Conservation (phyloP, 1,140 invertebrate genomes). For the Drosophila setifemur region DNA sequence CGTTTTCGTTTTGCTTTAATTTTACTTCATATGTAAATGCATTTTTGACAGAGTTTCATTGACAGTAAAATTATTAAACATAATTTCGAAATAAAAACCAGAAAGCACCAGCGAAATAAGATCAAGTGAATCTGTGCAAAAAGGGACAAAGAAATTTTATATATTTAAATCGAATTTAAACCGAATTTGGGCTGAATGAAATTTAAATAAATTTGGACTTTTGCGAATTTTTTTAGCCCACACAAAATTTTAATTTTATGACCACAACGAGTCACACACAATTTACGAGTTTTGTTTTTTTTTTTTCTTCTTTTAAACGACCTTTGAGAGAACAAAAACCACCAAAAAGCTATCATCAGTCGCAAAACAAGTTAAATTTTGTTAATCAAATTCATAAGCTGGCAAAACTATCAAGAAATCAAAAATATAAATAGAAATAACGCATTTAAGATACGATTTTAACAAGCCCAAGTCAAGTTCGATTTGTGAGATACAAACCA, state of each 20-base stretch:
- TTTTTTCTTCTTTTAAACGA: constrained; percentile 48
- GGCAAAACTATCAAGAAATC: constrained; percentile 46
- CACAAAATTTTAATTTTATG: constrained; percentile 39
- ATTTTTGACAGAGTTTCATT: constrained; percentile 62
- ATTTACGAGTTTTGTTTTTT: constrained; percentile 17
- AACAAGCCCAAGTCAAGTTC: constrained; percentile 45
- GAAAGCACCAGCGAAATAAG: constrained; percentile 1
- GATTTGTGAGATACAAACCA: constrained; percentile 10
- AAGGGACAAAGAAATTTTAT: constrained; percentile 34
- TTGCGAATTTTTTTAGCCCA: constrained; percentile 27
- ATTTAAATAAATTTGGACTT: constrained; percentile 36
- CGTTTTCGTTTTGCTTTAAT: constrained; percentile 33
- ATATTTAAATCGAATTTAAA: constrained; percentile 26
- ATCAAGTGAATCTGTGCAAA: constrained; percentile 1
- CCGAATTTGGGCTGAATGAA: constrained; percentile 12
- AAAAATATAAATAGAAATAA: constrained; percentile 36
- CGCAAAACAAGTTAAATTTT: constrained; percentile 70
- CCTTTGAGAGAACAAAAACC: constrained; percentile 74
- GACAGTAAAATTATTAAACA: constrained; percentile 56
- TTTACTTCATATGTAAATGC: constrained; percentile 66
- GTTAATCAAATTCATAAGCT: constrained; percentile 66
- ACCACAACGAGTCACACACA: constrained; percentile 35
- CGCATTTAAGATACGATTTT: constrained; percentile 38
- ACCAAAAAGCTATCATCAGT: constrained; percentile 40
- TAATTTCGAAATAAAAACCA: constrained; percentile 41